Evolutionary conservation across 2,888 invertebrate species (phyloP), one percentile per base, ranked within the genome.

Genomic region (Epirrita christyi): DNA sequence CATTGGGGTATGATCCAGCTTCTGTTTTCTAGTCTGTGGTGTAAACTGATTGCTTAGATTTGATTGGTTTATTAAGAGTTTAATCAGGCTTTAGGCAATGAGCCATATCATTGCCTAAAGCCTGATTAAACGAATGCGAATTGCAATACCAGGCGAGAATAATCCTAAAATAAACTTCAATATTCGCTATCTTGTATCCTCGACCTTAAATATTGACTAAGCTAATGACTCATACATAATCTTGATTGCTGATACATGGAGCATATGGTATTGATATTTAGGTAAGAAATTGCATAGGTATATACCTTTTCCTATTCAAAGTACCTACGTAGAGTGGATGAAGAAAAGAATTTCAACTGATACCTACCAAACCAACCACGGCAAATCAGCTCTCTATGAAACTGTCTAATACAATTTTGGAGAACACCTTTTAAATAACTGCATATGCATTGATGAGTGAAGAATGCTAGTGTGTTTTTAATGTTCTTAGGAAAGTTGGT

Each of bases 11-110:
- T n/a, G 28, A 71, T 76, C 75, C 9, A 27, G 42, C 47, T 5
- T 13, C 10, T 15, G 11, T 47, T 36, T 11, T 28, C 5, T 15
- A 13, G 42, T 14, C 43, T 57, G 41, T 47, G 51, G 32, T 38
- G n/a, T 32, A 45, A 49, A 13, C 10, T 42, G 41, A 27, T 51
- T 40, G 29, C 54, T 46, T 28, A 52, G 45, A 27, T 51, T 85
- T 86, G 80, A 86, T 82, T 72, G 75, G 72, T 81, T n/a, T 73
- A 83, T 85, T 80, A 83, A 81, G 72, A 73, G 74, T 72, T 81
- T 53, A n/a, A n/a, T n/a, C n/a, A n/a, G n/a, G n/a, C n/a, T n/a
- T n/a, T n/a, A n/a, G n/a, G n/a, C n/a, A n/a, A n/a, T n/a, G 38
- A 40, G 45, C 40, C 11, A 45, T 45, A n/a, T 46, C 44, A 40